These are phyloP conservation scores for Lasioglossum malachurum DNA, from an alignment of 2,888 invertebrate genomes.

Conservation along the genomic window DNA sequence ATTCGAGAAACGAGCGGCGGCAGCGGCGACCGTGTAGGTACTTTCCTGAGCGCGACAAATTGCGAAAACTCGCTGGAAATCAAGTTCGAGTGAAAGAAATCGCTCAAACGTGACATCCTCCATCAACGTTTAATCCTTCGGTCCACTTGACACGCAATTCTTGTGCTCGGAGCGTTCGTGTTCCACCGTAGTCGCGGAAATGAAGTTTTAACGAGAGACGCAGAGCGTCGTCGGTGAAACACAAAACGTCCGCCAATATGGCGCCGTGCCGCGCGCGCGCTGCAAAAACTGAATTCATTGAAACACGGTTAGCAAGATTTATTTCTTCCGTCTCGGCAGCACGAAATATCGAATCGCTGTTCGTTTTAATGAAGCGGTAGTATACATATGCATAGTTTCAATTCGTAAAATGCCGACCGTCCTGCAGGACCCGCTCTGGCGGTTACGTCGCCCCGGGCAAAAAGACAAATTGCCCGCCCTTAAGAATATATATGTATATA, in stretches of 20 bases:
- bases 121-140: constrained; percentile 46
- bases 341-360: background rate
- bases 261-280: background rate
- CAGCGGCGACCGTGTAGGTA: background rate
- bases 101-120: constrained; percentile 34
- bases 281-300: constrained; percentile 29
- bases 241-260: constrained; percentile 7
- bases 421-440: background rate
- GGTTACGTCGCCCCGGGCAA: too few species aligned
- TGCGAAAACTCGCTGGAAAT: constrained; percentile 21
- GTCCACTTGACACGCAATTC: constrained; percentile 42
- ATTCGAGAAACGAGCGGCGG: constrained; percentile 11
- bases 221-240: background rate
- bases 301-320: constrained; percentile 12
- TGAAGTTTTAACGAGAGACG: constrained; percentile 36
- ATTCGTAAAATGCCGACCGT: background rate
- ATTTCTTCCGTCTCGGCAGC: constrained; percentile 6
- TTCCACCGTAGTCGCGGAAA: constrained; percentile 8
- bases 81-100: constrained; percentile 15
- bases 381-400: background rate
- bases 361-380: background rate
- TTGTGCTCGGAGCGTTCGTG: constrained; percentile 6
- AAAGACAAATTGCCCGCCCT: too few species aligned
- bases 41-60: constrained; percentile 11
- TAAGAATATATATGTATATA: too few species aligned